Evolutionary conservation across 2,113 vertebrate species (phyloP), one percentile per base, ranked within the genome.

Genomic region (Lasiurus cinereus): DNA sequence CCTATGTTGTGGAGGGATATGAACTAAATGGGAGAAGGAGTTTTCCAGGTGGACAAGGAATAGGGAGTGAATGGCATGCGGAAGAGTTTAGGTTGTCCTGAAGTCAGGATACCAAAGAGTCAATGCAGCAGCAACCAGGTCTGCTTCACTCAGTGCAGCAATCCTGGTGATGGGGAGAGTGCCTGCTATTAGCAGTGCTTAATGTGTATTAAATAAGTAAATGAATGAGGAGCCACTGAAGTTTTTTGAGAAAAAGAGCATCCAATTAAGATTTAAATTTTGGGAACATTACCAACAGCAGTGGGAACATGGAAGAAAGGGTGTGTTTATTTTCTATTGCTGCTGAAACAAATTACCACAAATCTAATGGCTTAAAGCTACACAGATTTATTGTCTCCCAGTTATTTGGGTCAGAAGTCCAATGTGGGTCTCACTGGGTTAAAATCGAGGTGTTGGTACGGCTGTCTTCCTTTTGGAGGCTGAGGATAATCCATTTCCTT

Each of bases 91-190:
- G n/a, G 15, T 6, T 50, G 54, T 29, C 22, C 43, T 2, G 27
- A 4, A 67, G 18, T 66, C 11, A 5, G 69, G 22, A 0, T n/a
- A 6, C 10, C 14, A 27, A n/a, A 27, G n/a, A 16, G 11, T 14
- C 12, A 8, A 0, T 0, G 19, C 12, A 24, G 39, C 12, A 64
- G 36, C 9, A 48, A 9, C 15, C 0, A 0, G 2, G 16, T 16
- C 54, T 48, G n/a, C 27, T 13, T 82, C 21, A 9, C 1, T 15
- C 69, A 11, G 5, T 0, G 5, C 39, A 48, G 11, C 48, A 7
- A 11, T 77, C 52, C 54, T 43, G 13, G 33, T 22, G 36, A 27
- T 1, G 0, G 70, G n/a, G 29, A 39, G 29, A 14, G 6, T 6
- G 52, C n/a, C n/a, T 64, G 18, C 33, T 52, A 6, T 1, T 24